These are phyloP conservation scores for Parnassius glacialis DNA, from an alignment of 2,888 invertebrate genomes.

Conservation along the genomic window DNA sequence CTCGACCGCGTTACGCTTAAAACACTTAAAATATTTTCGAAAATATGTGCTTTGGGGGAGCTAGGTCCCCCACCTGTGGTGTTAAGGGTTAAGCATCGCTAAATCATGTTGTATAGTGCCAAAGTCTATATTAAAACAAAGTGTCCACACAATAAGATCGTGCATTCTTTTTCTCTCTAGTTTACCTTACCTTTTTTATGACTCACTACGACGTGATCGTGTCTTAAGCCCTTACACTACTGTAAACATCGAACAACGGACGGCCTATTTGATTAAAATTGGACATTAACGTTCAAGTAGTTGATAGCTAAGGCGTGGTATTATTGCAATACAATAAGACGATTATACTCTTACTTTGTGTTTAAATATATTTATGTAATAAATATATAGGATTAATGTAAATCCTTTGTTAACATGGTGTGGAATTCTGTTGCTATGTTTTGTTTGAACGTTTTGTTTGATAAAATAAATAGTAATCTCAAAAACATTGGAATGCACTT, in stretches of 20 bases:
- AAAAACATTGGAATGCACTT: neutral
- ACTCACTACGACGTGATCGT: conserved; percentile 17
- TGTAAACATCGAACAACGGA: conserved; percentile 16
- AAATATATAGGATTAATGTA: no score
- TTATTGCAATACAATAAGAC: conserved; percentile 14
- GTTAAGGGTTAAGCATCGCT: no score
- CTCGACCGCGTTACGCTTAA: no score
- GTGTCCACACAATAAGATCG: conserved; percentile 14
- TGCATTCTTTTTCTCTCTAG: conserved; percentile 11
- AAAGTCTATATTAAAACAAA: neutral
- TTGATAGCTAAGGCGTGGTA: conserved; percentile 10
- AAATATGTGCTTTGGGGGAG: no score
- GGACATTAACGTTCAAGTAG: conserved; percentile 19
- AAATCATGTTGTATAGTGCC: no score
- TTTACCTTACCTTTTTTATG: conserved; percentile 13
- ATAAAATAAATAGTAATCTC: no score
- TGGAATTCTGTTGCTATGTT: no score
- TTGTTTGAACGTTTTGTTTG: no score
- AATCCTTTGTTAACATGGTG: neutral
- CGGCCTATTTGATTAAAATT: conserved; percentile 24
- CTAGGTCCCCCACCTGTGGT: no score
- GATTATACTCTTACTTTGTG: neutral
- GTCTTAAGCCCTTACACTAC: conserved; percentile 6
- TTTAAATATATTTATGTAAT: neutral
- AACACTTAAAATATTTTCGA: no score